A percentile compares a stretch with the other conserved stretches of the same genome.
phyloP scores from a whole-genome alignment of 2,888 invertebrate species.

The Amphipyra berbera region DNA sequence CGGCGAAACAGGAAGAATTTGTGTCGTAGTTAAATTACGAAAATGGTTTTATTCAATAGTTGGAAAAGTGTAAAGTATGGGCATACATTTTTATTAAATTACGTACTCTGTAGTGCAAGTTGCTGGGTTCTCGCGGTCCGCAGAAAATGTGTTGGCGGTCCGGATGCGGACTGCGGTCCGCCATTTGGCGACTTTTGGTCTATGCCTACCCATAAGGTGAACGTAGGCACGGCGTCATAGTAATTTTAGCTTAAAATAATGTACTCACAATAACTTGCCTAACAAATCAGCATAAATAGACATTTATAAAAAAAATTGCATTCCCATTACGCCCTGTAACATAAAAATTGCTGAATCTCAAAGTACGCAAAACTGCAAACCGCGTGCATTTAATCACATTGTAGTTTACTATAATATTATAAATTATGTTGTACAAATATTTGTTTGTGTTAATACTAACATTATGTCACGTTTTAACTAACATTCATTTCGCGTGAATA shows the following conservation, averaged over 20 bases:
- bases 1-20: constrained; percentile 50
- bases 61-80: no score
- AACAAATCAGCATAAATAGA: not conserved
- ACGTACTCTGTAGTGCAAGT: no score
- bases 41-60: constrained; percentile 3
- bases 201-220: no score
- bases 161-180: no score
- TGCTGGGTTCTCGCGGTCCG: no score
- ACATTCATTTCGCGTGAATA: constrained; percentile 23
- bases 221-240: no score
- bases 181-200: no score
- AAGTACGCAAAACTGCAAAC: constrained; percentile 32
- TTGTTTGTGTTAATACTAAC: constrained; percentile 41
- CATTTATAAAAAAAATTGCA: constrained; percentile 4
- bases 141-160: no score
- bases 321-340: constrained; percentile 46
- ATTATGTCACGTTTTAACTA: constrained; percentile 52
- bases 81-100: no score
- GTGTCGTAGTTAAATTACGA: constrained; percentile 54
- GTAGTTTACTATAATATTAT: constrained; percentile 14
- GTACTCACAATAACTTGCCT: constrained; percentile 13
- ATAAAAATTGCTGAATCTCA: constrained; percentile 56
- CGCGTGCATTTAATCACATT: constrained; percentile 26
- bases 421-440: constrained; percentile 34
- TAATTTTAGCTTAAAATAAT: no score